Evolutionary conservation across 1,140 invertebrate species (phyloP), one percentile per base, ranked within the genome.

Genomic region (Amphibalanus amphitrite): DNA sequence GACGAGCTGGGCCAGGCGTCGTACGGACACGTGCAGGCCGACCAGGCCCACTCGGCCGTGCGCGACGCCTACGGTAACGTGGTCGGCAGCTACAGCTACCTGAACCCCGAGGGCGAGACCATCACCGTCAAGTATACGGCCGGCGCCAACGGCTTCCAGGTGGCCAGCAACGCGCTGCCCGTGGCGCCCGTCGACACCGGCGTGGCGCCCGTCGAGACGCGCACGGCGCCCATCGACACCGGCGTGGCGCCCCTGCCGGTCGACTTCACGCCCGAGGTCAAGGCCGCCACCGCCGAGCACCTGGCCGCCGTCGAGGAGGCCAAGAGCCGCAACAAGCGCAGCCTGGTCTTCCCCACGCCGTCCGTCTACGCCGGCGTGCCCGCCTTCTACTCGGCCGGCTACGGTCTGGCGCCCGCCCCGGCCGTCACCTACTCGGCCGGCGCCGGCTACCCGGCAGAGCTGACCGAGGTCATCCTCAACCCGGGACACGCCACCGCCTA

Each of bases 401-500:
- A 20, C 47, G 47, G 33, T 15, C 33, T 70, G 38, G 28, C 74
- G 38, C 69, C 73, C 67, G 72, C 71, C 23, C 69, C 69, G 38
- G 33, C 72, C 28, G 29, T 71, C 40, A 71, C 72, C 65, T 73
- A 74, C 47, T 73, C 73, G 69, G 70, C 78, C 76, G 80, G 76
- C n/a, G 64, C 69, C 71, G 70, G 69, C 73, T 67, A 75, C 73
- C 75, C 75, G 74, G 82, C 82, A 78, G 80, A 77, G 69, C 76
- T 81, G 71, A 81, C 78, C 77, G 79, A 77, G 71, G 75, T 80
- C 47, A 79, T 79, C 74, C 79, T 80, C 77, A 81, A 76, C 77
- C 78, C 79, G 69, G 79, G 77, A 74, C 79, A 80, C 75, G 80
- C 79, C 71, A 77, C 81, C 75, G 78, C 77, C 72, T 80, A 81